Evolutionary conservation across 1,140 invertebrate species (phyloP), one percentile per base, ranked within the genome.

Genomic region (Pissodes strobi): DNA sequence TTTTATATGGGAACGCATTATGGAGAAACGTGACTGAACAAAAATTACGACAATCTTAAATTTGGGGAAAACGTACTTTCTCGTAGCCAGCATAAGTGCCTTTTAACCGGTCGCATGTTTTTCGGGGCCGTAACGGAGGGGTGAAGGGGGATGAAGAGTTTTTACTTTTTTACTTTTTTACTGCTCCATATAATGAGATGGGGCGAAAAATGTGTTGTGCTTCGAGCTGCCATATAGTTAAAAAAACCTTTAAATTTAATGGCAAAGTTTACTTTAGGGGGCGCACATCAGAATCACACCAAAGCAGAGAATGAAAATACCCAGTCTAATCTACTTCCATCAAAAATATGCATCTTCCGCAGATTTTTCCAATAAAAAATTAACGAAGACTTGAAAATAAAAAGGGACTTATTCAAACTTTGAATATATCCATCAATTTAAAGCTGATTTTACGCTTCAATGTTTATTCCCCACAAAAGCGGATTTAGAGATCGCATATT

Each of bases 11-110:
- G 21, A 57, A 43, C 21, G 22, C 39, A 41, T 56, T 56, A 57
- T 37, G 38, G n/a, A 12, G 53, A 27, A 43, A 57, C 53, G 53
- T 57, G 53, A 41, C 53, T 19, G 53, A 45, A 57, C 39, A 57
- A 30, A 57, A 57, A 43, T 57, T 57, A 57, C 53, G 22, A 57
- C 38, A 57, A 57, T 57, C 39, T 27, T 25, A 57, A 52, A 52
- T 30, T 52, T 23, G 22, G 18, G 45, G 15, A 1, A 48, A 48
- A 48, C 45, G 45, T 48, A 48, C 45, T 48, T 48, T 48, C 22
- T 48, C 41, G 17, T 43, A 13, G 30, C 13, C 13, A 9, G 39
- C n/a, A 43, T 43, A 15, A 8, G n/a, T 43, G 15, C 10, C n/a
- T 17, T 17, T 43, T 9, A 17, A 8, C 2, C 2, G 18, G 39